Conservation (phyloP, 2,113 vertebrate species). For the Carettochelys insculpta region DNA sequence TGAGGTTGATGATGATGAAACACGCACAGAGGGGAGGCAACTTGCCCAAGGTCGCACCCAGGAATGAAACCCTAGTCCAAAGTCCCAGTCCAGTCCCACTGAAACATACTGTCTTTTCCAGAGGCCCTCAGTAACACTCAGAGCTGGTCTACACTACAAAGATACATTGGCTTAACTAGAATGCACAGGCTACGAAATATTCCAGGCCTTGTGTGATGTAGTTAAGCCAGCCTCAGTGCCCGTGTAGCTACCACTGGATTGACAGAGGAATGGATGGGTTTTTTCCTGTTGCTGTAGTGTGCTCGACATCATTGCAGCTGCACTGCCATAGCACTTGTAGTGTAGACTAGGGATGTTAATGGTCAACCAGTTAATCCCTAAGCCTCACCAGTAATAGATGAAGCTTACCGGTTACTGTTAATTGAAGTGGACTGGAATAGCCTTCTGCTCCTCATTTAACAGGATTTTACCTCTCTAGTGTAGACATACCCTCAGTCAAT, state of each 20-base stretch:
- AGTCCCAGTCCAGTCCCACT: background rate
- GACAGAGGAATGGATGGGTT: background rate
- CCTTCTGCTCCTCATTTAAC: no score
- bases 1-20: no score
- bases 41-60: background rate
- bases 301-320: background rate
- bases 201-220: background rate
- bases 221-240: background rate
- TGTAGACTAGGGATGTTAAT: no score
- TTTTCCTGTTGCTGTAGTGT: background rate
- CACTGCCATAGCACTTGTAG: background rate
- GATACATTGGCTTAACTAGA: background rate
- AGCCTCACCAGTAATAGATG: no score
- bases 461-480: no score
- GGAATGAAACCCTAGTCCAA: background rate
- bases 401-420: no score
- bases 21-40: background rate
- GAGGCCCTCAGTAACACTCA: background rate
- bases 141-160: background rate
- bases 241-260: background rate
- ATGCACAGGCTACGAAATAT: background rate
- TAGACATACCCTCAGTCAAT: background rate
- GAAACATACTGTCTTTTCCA: background rate
- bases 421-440: no score
- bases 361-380: no score